Percentiles rank a stretch among this genome's conserved stretches.
phyloP scores from a whole-genome alignment of 2,888 invertebrate genomes.

The Choreutis nemorana region DNA sequence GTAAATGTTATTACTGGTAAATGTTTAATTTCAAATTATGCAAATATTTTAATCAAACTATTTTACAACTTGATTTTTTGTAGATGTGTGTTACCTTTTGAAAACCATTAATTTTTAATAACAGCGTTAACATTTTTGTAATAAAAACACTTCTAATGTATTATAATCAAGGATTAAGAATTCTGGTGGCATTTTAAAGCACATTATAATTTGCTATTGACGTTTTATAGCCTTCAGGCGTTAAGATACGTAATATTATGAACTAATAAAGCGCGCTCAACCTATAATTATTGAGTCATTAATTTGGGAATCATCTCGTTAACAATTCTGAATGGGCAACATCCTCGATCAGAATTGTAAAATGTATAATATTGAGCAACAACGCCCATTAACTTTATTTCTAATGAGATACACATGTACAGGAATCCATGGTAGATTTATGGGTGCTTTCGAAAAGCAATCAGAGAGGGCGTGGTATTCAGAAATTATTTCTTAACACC shows the following conservation, averaged over 20 bases:
- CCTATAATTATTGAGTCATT: conserved; percentile 31
- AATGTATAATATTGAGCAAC: conserved; percentile 20
- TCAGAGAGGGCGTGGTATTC: conserved; percentile 49
- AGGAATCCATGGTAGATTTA: conserved; percentile 45
- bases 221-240: conserved; percentile 25
- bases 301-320: conserved; percentile 28
- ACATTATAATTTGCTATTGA: conserved; percentile 20
- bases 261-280: conserved; percentile 26
- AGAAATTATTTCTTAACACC: conserved; percentile 64
- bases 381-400: conserved; percentile 35
- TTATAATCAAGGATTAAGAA: conserved; percentile 4
- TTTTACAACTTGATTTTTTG: no score
- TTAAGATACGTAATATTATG: conserved; percentile 22
- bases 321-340: conserved; percentile 14
- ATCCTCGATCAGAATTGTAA: not conserved
- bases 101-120: no score
- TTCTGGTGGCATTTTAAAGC: conserved; percentile 23
- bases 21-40: no score
- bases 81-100: no score
- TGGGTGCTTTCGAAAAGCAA: conserved; percentile 54
- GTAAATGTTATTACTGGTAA: no score
- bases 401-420: conserved; percentile 39
- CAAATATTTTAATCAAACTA: no score
- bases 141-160: no score
- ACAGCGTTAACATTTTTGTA: no score